These are phyloP conservation scores for Neogale vison DNA, from an alignment of 2,113 vertebrate genomes.

Conservation along the genomic window DNA sequence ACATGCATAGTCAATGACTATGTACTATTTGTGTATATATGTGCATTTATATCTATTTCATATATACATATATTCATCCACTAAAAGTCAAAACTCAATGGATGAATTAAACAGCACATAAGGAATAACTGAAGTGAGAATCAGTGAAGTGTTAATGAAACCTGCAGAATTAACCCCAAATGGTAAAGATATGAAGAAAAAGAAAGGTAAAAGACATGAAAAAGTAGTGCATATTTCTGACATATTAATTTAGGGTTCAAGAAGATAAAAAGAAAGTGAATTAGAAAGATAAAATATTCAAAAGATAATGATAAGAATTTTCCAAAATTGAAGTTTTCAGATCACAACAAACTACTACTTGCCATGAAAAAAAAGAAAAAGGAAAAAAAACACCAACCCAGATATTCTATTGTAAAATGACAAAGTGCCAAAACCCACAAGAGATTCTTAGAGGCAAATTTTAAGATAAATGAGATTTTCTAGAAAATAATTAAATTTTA, in stretches of 20 bases:
- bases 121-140: neutral
- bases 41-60: neutral
- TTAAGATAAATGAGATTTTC: neutral
- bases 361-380: neutral
- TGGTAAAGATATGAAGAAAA: neutral
- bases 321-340: neutral
- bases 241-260: neutral
- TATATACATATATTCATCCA: neutral
- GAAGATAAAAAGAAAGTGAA: neutral
- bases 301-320: neutral
- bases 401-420: neutral
- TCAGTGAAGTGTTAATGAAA: neutral
- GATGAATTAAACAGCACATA: neutral
- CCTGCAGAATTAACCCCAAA: neutral
- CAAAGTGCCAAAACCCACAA: neutral
- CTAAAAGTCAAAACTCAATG: neutral
- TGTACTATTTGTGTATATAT: neutral
- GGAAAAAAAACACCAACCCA: neutral
- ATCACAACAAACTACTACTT: neutral
- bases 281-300: neutral
- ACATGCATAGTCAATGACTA: neutral
- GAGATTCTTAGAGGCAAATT: neutral
- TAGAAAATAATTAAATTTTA: neutral
- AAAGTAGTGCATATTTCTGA: neutral
- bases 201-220: neutral